These are phyloP conservation scores for Leiothrix lutea DNA, from an alignment of 2,113 vertebrate species.

Conservation along the genomic window DNA sequence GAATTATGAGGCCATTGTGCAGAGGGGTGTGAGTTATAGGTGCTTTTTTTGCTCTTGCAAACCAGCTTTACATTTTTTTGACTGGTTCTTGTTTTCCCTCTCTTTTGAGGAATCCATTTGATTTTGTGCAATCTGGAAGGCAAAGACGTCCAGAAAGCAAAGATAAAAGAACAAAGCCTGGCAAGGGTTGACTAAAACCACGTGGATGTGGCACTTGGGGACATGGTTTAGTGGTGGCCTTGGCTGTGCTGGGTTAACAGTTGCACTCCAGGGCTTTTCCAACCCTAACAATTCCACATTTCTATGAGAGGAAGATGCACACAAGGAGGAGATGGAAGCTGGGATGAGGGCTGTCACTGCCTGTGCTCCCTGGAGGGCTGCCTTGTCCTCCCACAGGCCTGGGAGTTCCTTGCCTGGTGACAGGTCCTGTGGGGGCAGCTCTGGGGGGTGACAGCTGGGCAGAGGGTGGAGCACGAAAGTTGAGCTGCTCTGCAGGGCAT, in stretches of 20 bases:
- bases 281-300: not conserved
- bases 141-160: not conserved
- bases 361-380: not conserved
- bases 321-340: not conserved
- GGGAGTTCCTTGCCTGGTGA: not conserved
- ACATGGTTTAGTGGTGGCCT: not conserved
- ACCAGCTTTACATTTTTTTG: not conserved
- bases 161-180: not conserved
- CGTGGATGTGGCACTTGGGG: not conserved
- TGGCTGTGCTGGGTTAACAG: not conserved
- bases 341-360: not conserved
- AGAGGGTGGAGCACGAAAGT: accelerated
- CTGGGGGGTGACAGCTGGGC: not conserved
- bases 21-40: not conserved
- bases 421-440: not conserved
- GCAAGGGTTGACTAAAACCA: too few relatives aligned
- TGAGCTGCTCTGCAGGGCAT: not conserved
- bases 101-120: not conserved
- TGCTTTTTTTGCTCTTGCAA: not conserved
- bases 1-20: not conserved
- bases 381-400: not conserved
- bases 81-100: not conserved
- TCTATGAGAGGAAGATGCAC: not conserved
- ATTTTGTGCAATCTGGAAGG: not conserved
- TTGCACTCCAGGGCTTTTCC: not conserved